Evolutionary conservation across 1,140 invertebrate genomes (phyloP), one percentile per base, ranked within the genome.

Genomic region (Bursaphelenchus mucronatus): DNA sequence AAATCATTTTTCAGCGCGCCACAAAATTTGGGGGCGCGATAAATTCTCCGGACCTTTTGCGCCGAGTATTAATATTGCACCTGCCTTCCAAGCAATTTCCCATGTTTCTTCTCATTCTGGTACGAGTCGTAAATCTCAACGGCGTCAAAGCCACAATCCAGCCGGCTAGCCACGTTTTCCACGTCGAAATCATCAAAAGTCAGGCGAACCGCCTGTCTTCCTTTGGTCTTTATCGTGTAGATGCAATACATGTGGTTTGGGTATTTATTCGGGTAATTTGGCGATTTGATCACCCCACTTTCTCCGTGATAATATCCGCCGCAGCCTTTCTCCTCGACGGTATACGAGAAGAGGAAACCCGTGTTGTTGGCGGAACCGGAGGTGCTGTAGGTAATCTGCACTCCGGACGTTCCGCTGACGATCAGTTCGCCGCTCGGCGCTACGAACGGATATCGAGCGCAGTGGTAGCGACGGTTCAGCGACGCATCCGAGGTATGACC

Each of bases 201-300:
- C 3, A 79, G 68, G 17, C 74, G 67, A 11, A 79, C 54, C 44
- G 40, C 57, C 44, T 66, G 63, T n/a, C 81, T 81, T 78, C 80
- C 64, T 79, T 78, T 39, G 3, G 81, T 79, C 6, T 63, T 74
- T n/a, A 85, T 82, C 0, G 74, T 76, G 54, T 79, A 79, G 19
- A 78, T 58, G 59, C 77, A 79, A 61, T 73, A 74, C 77, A 79
- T 76, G 50, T 76, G 68, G 11, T 74, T 44, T 0, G 66, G 55
- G 61, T 79, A 79, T 21, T 64, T 63, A 43, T 79, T 66, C 6
- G 77, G 77, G 45, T 77, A 79, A 46, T 74, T 76, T 13, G 77
- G 77, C 54, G 67, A 71, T 10, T 61, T 65, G 47, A 79, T 50
- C 5, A 15, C 46, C 17, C 74, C 72, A 39, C 30, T 74, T 50